Evolutionary conservation across 2,113 vertebrate genomes (phyloP).

Genomic region (Tachysurus vachellii): DNA sequence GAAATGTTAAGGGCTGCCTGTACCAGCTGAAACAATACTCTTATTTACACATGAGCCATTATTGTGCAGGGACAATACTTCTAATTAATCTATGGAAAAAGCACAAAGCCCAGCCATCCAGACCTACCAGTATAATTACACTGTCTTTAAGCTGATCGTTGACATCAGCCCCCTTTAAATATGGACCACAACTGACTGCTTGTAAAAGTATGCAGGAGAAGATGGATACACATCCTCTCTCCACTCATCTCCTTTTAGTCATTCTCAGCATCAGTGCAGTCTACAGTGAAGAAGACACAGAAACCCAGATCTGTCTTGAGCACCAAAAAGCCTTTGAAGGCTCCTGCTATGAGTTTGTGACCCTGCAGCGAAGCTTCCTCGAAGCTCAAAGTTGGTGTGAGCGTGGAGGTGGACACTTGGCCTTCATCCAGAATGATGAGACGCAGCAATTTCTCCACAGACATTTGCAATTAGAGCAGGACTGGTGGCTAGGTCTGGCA

Average conservation of each 20-base stretch:
- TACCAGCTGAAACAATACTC: conserved; percentile 53
- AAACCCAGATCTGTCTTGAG: conserved; percentile 71
- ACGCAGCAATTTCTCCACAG: conserved; percentile 85
- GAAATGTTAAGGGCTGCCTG: conserved; percentile 46
- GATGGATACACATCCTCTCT: conserved; percentile 55
- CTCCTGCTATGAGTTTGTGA: conserved; percentile 88
- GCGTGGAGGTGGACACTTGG: conserved; percentile 83
- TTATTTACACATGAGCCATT: conserved; percentile 56
- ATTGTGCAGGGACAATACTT: conserved; percentile 44
- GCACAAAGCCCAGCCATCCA: conserved; percentile 62
- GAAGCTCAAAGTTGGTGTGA: conserved; percentile 90
- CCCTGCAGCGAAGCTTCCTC: conserved; percentile 70
- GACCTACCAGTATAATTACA: conserved; percentile 24
- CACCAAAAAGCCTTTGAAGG: conserved; percentile 79
- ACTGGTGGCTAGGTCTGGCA: conserved; percentile 91
- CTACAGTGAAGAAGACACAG: conserved; percentile 57
- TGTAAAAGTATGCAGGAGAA: conserved; percentile 49
- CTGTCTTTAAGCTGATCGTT: conserved; percentile 27
- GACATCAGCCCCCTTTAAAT: conserved; percentile 61
- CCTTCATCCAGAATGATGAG: conserved; percentile 83
- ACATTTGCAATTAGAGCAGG: conserved; percentile 75
- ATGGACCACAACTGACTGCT: conserved; percentile 38
- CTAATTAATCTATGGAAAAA: conserved; percentile 48
- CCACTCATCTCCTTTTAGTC: conserved; percentile 56
- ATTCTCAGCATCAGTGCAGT: conserved; percentile 52